These are phyloP conservation scores for Drosophila colorata DNA, from an alignment of 2,888 invertebrate species.

Conservation along the genomic window DNA sequence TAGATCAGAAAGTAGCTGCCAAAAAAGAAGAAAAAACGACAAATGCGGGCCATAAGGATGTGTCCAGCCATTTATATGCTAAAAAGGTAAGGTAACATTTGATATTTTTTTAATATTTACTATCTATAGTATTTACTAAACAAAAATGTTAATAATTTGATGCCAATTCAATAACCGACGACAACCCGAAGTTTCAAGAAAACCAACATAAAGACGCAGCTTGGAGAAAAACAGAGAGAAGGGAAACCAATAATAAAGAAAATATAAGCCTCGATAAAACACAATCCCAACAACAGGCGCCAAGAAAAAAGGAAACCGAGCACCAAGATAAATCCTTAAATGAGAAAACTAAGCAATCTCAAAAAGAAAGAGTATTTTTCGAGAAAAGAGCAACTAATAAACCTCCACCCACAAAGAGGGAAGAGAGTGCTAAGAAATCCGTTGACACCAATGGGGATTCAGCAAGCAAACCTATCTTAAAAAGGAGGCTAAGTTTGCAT, in stretches of 20 bases:
- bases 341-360: no score
- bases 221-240: neutral
- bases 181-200: neutral
- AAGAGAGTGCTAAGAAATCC: neutral
- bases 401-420: neutral
- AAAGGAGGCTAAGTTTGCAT: neutral
- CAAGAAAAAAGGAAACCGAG: no score
- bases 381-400: neutral
- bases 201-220: neutral
- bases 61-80: no score
- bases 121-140: neutral
- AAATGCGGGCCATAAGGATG: no score
- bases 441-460: neutral
- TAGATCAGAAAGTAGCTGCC: no score
- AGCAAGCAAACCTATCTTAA: neutral
- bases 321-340: no score
- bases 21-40: no score
- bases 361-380: neutral
- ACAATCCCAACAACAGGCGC: no score
- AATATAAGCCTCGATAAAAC: no score
- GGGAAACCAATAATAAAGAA: neutral
- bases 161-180: neutral
- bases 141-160: neutral
- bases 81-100: no score
- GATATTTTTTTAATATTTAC: no score